Base-by-base conservation (phyloP, 2,888 invertebrate species). In the Aelia acuminata region DNA sequence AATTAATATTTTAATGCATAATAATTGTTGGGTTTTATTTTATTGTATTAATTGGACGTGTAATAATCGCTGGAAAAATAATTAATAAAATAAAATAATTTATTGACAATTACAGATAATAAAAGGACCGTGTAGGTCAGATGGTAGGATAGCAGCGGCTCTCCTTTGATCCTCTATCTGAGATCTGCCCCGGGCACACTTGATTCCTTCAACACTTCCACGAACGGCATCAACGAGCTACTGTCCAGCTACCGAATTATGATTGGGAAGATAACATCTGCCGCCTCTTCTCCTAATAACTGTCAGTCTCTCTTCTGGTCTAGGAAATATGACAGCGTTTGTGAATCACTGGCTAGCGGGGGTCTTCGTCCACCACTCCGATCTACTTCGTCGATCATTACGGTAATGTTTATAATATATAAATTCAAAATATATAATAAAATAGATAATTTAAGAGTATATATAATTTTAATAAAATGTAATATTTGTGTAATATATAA, bases 121-220 rank as follows among this genome's bases (percentile, higher is more conserved):
- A 43, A 43, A 3, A 43, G n/a, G 1, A n/a, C 39, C 5, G 18
- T 35, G 20, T 31, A 13, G 80, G 8, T 3, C 20, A 80, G 80
- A 80, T 80, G 80, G n/a, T 3, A 22, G 1, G 80, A 80, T 80
- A 80, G 43, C n/a, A 39, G 39, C 80, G 80, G 80, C 80, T 11
- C 20, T 20, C 43, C 43, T 80, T 80, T 80, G 80, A 80, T 80
- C 43, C 80, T 5, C 80, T 47, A 80, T 80, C 80, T 0, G 15
- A 22, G 80, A 80, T 80, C 80, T 80, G 80, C 43, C 20, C 4
- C n/a, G 43, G 80, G 80, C 43, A 80, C 80, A 80, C 80, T 43
- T 47, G 80, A 80, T 80, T 47, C 80, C 80, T 80, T 80, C 80
- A 80, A 80, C 80, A 80, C 80, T 80, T 80, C 80, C 80, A 80